Conservation (phyloP, 2,113 vertebrate species). For the Crotalus horridus region DNA sequence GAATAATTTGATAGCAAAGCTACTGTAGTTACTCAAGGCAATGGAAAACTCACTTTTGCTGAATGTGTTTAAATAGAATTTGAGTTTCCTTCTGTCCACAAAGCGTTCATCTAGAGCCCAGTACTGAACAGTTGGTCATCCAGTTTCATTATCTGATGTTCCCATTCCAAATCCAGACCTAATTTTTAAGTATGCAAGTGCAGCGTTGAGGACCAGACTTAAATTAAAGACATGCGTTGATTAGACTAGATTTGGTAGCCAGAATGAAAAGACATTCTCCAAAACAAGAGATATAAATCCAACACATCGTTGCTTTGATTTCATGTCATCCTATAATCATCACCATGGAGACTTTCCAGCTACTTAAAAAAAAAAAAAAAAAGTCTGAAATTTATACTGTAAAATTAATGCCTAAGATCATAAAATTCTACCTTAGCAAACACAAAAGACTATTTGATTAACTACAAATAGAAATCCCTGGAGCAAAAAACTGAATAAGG, state of each 20-base stretch:
- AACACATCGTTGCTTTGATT: conserved; percentile 43
- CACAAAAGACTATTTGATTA: conserved; percentile 71
- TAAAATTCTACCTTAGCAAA: conserved; percentile 66
- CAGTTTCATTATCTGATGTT: not conserved
- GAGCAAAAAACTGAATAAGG: conserved; percentile 68
- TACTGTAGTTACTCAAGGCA: not conserved
- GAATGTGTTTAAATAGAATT: not conserved
- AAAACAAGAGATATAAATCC: conserved; percentile 14
- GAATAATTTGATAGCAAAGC: not conserved
- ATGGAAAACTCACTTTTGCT: not conserved
- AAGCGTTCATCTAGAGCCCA: not conserved
- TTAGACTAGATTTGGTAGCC: not conserved
- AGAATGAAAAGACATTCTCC: conserved; percentile 12
- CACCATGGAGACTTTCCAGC: conserved; percentile 45
- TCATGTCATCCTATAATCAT: conserved; percentile 29
- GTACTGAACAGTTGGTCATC: not conserved
- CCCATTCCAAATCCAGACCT: not conserved
- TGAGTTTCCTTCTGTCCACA: not conserved
- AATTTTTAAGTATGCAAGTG: not conserved
- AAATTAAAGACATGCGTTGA: not conserved
- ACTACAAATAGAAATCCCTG: conserved; percentile 73
- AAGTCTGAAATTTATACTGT: conserved; percentile 55
- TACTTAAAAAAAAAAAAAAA: conserved; percentile 49
- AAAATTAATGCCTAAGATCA: conserved; percentile 67
- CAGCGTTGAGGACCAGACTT: not conserved